These are phyloP conservation scores for Sphenopsis melanotis DNA, from an alignment of 2,797 vertebrate genomes.

Conservation along the genomic window DNA sequence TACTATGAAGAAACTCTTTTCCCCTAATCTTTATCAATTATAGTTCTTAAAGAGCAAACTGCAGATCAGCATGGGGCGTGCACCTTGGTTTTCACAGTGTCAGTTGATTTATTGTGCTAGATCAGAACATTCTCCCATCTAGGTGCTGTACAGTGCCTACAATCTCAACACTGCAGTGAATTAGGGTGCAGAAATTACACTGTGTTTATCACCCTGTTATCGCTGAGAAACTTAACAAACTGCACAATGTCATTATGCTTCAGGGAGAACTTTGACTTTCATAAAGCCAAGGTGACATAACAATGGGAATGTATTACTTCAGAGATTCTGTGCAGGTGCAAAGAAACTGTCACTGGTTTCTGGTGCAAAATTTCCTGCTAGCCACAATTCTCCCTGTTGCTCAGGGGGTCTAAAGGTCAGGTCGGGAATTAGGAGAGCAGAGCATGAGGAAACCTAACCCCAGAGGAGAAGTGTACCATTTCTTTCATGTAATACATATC, in stretches of 20 bases:
- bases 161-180: neutral
- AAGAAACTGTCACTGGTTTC: neutral
- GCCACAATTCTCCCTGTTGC: neutral
- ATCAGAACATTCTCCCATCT: neutral
- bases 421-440: neutral
- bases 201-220: constrained; percentile 26
- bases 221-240: neutral
- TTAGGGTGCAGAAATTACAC: neutral
- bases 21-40: neutral
- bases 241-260: neutral
- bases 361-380: neutral
- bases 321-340: neutral
- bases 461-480: neutral
- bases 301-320: neutral
- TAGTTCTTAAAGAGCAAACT: neutral
- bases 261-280: constrained; percentile 51
- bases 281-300: neutral
- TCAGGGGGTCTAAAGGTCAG: neutral
- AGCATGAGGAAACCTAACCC: neutral
- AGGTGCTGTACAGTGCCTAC: neutral
- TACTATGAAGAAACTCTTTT: neutral
- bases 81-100: neutral
- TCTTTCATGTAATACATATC: neutral
- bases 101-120: neutral
- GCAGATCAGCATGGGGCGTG: neutral